A percentile compares a stretch with the other conserved stretches of the same genome.
Evolutionary conservation across 2,888 invertebrate species (phyloP).

Genomic region (Calliopum simillimum): DNA sequence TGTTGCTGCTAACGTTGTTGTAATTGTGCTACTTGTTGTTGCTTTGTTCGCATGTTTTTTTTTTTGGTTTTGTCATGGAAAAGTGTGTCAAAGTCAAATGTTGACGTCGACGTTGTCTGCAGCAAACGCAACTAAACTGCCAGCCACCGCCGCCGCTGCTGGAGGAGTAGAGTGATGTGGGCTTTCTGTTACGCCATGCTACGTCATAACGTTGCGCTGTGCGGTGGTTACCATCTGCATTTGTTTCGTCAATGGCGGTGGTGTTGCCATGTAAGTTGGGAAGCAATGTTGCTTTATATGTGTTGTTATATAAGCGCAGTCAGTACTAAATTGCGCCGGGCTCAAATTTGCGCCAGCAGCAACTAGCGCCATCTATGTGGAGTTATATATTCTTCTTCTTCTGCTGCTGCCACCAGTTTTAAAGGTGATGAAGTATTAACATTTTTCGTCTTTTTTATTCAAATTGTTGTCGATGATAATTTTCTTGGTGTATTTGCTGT

Average conservation of each 20-base stretch:
- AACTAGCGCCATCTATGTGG: not conserved
- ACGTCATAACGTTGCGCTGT: not conserved
- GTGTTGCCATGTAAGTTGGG: not conserved
- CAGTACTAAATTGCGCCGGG: constrained; percentile 8
- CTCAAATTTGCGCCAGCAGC: constrained; percentile 1
- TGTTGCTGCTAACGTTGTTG: constrained; percentile 8
- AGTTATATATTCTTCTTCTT: not conserved
- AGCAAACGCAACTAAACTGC: not conserved
- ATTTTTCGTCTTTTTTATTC: not conserved
- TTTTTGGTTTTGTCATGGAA: constrained; percentile 38
- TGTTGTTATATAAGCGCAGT: constrained; percentile 2
- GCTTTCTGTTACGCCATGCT: constrained; percentile 15
- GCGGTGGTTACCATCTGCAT: constrained; percentile 3
- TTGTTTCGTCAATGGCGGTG: constrained; percentile 32
- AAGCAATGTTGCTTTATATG: not conserved
- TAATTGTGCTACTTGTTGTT: constrained; percentile 28
- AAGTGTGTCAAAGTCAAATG: constrained; percentile 65
- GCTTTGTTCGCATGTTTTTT: not conserved
- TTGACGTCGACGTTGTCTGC: constrained; percentile 31
- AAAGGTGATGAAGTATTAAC: not conserved
- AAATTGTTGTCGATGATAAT: not conserved
- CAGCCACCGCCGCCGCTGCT: not conserved
- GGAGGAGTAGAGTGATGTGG: not conserved
- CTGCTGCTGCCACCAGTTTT: constrained; percentile 11
- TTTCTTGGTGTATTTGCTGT: not conserved